A percentile compares a stretch with the other conserved stretches of the same genome.
These are phyloP conservation scores for Girardia tigrina DNA, from an alignment of 2,888 invertebrate genomes.

Conservation along the genomic window DNA sequence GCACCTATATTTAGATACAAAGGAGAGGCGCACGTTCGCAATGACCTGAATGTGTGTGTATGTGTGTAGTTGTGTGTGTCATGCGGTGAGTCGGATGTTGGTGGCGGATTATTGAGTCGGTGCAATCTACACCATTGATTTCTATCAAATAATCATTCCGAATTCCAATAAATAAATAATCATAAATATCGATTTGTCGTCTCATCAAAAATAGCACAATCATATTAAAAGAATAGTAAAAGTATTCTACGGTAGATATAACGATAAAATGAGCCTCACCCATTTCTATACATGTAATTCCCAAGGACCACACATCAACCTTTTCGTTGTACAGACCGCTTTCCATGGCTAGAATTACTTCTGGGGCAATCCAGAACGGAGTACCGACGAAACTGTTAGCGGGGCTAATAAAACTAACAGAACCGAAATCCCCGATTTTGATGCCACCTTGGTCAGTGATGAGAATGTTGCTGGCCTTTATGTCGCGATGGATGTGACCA, in stretches of 20 bases:
- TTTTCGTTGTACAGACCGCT: slow-evolving; percentile 98
- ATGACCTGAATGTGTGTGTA: too few relatives aligned
- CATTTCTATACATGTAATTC: slow-evolving; percentile 95
- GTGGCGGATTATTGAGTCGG: too few relatives aligned
- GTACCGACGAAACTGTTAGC: slow-evolving; percentile 98
- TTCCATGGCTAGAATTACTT: slow-evolving; percentile 98
- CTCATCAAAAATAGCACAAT: not conserved
- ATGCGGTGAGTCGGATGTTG: too few relatives aligned
- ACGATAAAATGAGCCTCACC: slow-evolving; percentile 50
- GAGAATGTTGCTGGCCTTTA: slow-evolving; percentile 94
- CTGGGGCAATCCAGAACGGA: slow-evolving; percentile 66
- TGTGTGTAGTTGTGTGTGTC: too few relatives aligned
- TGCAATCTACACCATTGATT: too few relatives aligned
- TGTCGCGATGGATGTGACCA: slow-evolving; percentile 68
- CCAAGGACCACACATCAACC: slow-evolving; percentile 93
- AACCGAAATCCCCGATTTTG: slow-evolving; percentile 90
- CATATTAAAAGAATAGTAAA: not conserved
- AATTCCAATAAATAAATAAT: too few relatives aligned
- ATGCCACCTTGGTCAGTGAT: slow-evolving; percentile 90
- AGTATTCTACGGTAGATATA: not conserved
- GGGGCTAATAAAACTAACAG: slow-evolving; percentile 86
- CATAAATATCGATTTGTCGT: too few relatives aligned
- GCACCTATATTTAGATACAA: too few relatives aligned
- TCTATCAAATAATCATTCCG: too few relatives aligned
- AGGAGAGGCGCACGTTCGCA: too few relatives aligned